Evolutionary conservation across 2,797 vertebrate species (phyloP).

Genomic region (Gobionotothen gibberifrons): DNA sequence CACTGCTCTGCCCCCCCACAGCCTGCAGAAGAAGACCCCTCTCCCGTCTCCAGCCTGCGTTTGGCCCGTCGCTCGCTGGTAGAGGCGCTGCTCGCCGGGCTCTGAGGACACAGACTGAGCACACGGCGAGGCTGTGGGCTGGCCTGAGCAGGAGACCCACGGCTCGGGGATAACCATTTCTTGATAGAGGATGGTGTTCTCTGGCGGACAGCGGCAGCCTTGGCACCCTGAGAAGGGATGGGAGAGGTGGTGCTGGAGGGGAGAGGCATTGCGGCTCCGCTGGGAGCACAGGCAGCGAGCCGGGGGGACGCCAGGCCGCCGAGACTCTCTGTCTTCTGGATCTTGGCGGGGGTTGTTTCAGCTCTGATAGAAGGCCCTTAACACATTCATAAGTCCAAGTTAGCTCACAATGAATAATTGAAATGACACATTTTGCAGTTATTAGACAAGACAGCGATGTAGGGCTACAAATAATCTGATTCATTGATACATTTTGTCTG

Average conservation of each 20-base stretch:
- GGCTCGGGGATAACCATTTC: constrained; percentile 87
- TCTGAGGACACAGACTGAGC: constrained; percentile 84
- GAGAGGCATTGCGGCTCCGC: constrained; percentile 88
- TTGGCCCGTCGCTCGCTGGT: constrained; percentile 87
- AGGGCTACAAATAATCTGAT: too few species aligned
- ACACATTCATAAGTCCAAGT: constrained; percentile 22
- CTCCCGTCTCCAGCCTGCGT: constrained; percentile 90
- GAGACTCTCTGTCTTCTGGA: constrained; percentile 66
- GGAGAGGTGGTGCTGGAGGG: constrained; percentile 86
- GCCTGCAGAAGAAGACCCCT: constrained; percentile 16
- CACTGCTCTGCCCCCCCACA: constrained; percentile 80
- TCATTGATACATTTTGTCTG: too few species aligned
- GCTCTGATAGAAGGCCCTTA: constrained; percentile 54
- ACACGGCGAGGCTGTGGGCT: constrained; percentile 78
- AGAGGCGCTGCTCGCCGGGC: constrained; percentile 59
- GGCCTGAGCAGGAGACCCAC: constrained; percentile 62
- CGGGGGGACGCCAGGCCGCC: constrained; percentile 83
- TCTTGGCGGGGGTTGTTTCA: constrained; percentile 87
- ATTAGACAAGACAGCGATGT: not conserved
- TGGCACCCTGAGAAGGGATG: constrained; percentile 46
- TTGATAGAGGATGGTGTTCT: constrained; percentile 84
- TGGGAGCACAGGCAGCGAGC: constrained; percentile 87
- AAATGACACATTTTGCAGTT: constrained; percentile 9
- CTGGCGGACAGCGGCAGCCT: constrained; percentile 55
- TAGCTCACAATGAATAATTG: constrained; percentile 1